Conservation (phyloP, 2,113 vertebrate species). For the Aix galericulata region DNA sequence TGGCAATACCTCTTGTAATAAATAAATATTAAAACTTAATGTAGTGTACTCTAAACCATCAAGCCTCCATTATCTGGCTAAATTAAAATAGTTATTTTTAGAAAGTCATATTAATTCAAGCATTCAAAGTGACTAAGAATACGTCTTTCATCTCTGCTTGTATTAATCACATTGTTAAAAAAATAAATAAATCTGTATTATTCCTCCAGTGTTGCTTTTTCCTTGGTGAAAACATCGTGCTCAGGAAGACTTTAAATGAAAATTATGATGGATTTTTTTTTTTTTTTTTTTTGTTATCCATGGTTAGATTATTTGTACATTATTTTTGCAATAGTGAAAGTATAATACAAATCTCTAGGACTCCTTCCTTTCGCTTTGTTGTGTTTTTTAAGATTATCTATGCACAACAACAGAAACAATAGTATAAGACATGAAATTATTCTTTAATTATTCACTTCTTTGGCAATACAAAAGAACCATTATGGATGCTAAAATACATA, state of each 20-base stretch:
- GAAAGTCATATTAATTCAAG: neutral
- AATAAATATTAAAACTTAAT: neutral
- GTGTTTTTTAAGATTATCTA: neutral
- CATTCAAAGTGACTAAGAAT: neutral
- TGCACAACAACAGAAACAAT: neutral
- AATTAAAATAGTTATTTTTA: neutral
- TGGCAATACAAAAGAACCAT: neutral
- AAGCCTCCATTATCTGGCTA: neutral
- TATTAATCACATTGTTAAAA: neutral
- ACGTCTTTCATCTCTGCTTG: neutral
- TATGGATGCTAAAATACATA: rapidly evolving
- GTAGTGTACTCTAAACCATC: neutral
- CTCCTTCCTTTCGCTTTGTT: neutral
- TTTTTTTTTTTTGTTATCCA: neutral
- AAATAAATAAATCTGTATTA: neutral
- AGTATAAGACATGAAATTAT: neutral
- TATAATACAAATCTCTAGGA: neutral
- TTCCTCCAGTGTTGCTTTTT: neutral
- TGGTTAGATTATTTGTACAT: neutral
- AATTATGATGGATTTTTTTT: neutral
- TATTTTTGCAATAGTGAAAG: neutral
- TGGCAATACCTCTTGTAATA: neutral
- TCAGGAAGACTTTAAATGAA: neutral
- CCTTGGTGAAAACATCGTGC: neutral
- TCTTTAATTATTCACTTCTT: neutral